Base-by-base conservation (phyloP, 2,888 invertebrate genomes). In the Drosophila picticornis region DNA sequence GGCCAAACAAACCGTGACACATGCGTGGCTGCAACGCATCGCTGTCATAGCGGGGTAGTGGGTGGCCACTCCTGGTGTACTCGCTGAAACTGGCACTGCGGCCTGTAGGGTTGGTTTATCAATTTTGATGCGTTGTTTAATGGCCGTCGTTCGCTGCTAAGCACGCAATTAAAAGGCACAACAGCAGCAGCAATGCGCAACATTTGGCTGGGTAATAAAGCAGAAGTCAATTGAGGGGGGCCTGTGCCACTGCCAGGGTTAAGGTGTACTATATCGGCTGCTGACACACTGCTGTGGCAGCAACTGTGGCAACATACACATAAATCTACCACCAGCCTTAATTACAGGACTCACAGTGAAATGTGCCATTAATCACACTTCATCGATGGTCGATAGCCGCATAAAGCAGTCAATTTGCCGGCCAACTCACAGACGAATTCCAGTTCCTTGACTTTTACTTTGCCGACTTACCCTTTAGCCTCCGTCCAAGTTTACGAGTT, bases 311-410 rank as follows among this genome's bases (percentile, higher is more conserved):
- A 31, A 67, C 51, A 34, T n/a, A 13, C 46, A 55, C 77, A 87
- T 85, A 84, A 85, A 85, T 84, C 83, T 73, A 63, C 68, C 16
- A 72, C 57, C 67, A 38, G 64, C 59, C 75, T 87, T 85, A 87
- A 85, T 85, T 87, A 88, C 88, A 60, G 71, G 74, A 59, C 85
- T 83, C 85, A 74, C 85, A 80, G 79, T 72, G 85, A 77, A 87
- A 79, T 72, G 88, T 72, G 72, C 79, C 88, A 85, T 85, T 87
- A 87, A 87, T 85, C 88, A 77, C 83, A 85, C 88, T 84, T 88
- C 88, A 85, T 85, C 88, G 85, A 85, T 87, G 83, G 56, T 56
- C 79, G 65, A 70, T 72, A 58, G 81, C 38, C 75, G 69, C 80
- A 85, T 85, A 85, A 85, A 85, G 77, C 77, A 81, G 60, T 69